phyloP scores from a whole-genome alignment of 2,888 invertebrate species.

The Mamestra brassicae region DNA sequence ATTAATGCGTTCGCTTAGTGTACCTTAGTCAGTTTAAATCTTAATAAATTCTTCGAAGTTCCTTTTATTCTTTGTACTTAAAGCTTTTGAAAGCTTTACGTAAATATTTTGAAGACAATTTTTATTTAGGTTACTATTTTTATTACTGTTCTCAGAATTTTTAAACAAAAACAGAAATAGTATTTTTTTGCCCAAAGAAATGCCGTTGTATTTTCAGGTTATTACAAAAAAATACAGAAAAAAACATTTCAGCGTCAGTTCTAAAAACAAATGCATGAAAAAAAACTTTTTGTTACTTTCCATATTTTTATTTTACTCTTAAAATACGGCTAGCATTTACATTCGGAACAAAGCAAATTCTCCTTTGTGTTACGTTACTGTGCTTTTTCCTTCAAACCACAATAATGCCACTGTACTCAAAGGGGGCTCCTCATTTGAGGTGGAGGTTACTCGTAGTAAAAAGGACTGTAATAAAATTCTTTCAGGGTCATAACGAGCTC shows the following conservation, averaged over 20 bases:
- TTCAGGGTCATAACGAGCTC: constrained; percentile 62
- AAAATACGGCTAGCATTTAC: constrained; percentile 47
- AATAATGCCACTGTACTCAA: constrained; percentile 74
- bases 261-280: constrained; percentile 25
- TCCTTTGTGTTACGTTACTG: constrained; percentile 58
- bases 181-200: not conserved
- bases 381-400: constrained; percentile 75
- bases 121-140: not conserved
- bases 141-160: too few relatives aligned
- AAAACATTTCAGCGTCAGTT: not conserved
- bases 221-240: constrained; percentile 6
- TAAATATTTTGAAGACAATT: not conserved
- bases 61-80: not conserved
- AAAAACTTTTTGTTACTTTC: constrained; percentile 15
- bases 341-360: constrained; percentile 65
- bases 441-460: constrained; percentile 68
- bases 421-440: constrained; percentile 75
- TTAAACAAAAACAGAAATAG: not conserved
- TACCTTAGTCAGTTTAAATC: constrained; percentile 42
- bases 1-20: constrained; percentile 56
- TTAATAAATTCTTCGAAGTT: constrained; percentile 50
- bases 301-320: constrained; percentile 43
- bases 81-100: not conserved
- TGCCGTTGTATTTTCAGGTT: not conserved
- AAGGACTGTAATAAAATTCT: constrained; percentile 71